phyloP scores from a whole-genome alignment of 1,140 invertebrate genomes.

The Heliconius melpomene region DNA sequence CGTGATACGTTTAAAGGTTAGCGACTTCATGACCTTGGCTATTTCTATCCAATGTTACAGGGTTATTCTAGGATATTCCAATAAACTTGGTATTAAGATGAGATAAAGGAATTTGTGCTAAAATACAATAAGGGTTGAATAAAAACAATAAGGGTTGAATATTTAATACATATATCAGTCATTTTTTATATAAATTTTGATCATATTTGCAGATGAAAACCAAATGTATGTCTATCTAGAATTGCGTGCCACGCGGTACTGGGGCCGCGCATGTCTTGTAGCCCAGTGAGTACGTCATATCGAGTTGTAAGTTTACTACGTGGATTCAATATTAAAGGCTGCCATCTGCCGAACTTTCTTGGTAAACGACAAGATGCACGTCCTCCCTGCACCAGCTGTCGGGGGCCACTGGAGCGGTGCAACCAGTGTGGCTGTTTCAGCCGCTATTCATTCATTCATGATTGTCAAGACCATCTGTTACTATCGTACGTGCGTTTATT shows the following conservation, averaged over 20 bases:
- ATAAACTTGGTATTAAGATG: neutral
- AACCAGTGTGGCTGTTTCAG: neutral
- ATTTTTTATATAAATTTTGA: neutral
- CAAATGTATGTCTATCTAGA: neutral
- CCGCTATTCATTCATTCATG: neutral
- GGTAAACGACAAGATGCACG: neutral
- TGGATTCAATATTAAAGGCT: neutral
- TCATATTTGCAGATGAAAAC: neutral
- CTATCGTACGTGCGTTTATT: neutral
- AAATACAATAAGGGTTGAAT: neutral
- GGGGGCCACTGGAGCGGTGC: constrained; percentile 2
- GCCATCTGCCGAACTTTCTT: neutral
- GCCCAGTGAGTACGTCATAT: neutral
- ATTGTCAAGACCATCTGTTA: neutral
- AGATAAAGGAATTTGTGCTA: neutral
- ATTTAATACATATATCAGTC: neutral
- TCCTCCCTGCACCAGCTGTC: neutral
- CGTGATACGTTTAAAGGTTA: constrained; percentile 6
- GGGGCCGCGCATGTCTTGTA: constrained; percentile 5
- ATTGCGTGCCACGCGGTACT: neutral
- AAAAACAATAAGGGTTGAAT: neutral
- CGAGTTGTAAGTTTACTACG: constrained; percentile 4
- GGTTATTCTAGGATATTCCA: neutral
- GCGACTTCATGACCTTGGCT: neutral
- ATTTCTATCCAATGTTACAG: neutral